Base-by-base conservation (phyloP, 2,888 invertebrate species). In the Andrena minutula region DNA sequence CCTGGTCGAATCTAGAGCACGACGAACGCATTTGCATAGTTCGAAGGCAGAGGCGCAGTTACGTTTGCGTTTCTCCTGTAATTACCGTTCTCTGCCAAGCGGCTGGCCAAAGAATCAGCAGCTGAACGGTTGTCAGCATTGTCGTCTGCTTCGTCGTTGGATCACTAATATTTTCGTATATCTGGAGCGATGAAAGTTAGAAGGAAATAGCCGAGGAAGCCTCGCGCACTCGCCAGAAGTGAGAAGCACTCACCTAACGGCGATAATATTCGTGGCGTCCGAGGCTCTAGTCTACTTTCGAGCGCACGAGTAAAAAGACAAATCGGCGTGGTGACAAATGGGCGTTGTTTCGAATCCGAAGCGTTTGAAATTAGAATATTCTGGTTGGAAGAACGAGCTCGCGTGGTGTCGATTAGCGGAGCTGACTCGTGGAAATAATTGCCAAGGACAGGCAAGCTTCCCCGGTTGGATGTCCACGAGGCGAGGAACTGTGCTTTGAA, bases 11-110 rank as follows among this genome's bases (percentile, higher is more conserved):
- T 51, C 51, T 8, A 35, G 58, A 41, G 26, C 35, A 28, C 41
- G 23, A 12, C 16, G 26, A 32, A 26, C 10, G 28, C 20, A 5
- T 41, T 16, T 7, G 26, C 30, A 12, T 23, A 28, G n/a, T 20
- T 26, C 6, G n/a, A 53, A 12, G n/a, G 5, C 12, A 16, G 30
- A 20, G 70, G 56, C 70, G 70, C 20, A n/a, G 20, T 47, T 56
- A 30, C 28, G n/a, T 65, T 56, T 56, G 49, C 75, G 41, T 35
- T 75, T 60, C 68, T 60, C 60, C 69, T 20, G 60, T 41, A 41
- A 78, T 53, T 51, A n/a, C 5, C 30, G 10, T n/a, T n/a, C 51
- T 4, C 2, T 23, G 16, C 16, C 56, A 41, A 72, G 41, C 72
- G 41, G 5, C 1, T 32, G 23, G 53, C 75, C 72, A 71, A 76